Conservation (phyloP, 2,113 vertebrate species). For the Enhydra lutris region DNA sequence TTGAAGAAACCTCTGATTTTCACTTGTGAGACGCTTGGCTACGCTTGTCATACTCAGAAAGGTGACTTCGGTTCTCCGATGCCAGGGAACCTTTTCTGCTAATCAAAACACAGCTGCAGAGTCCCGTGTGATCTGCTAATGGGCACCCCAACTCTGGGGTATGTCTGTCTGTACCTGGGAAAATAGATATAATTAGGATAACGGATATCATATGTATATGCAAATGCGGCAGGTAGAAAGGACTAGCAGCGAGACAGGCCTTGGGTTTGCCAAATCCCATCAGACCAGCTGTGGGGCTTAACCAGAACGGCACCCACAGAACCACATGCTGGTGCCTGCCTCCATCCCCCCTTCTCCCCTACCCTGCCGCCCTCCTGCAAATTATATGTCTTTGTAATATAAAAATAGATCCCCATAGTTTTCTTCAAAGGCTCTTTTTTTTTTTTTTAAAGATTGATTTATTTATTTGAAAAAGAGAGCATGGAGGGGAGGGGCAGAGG, state of each 20-base stretch:
- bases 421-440: background rate
- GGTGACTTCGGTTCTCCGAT: constrained; percentile 82
- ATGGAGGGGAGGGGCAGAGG: background rate
- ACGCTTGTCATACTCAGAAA: constrained; percentile 81
- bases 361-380: background rate
- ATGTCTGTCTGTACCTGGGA: constrained; percentile 84
- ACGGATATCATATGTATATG: constrained; percentile 82
- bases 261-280: constrained; percentile 68
- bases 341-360: background rate
- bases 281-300: background rate
- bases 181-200: constrained; percentile 88
- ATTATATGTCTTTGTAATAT: background rate
- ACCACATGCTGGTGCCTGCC: background rate
- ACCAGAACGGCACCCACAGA: background rate
- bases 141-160: constrained; percentile 76
- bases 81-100: constrained; percentile 82
- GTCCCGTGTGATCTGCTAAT: constrained; percentile 79
- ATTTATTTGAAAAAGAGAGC: background rate
- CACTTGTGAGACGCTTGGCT: constrained; percentile 73
- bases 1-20: constrained; percentile 83
- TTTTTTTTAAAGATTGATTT: background rate
- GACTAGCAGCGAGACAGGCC: constrained; percentile 64
- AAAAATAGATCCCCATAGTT: background rate
- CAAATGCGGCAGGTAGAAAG: constrained; percentile 80
- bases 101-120: constrained; percentile 89